These are phyloP conservation scores for Scolopax mira DNA, from an alignment of 2,113 vertebrate species.

Conservation along the genomic window DNA sequence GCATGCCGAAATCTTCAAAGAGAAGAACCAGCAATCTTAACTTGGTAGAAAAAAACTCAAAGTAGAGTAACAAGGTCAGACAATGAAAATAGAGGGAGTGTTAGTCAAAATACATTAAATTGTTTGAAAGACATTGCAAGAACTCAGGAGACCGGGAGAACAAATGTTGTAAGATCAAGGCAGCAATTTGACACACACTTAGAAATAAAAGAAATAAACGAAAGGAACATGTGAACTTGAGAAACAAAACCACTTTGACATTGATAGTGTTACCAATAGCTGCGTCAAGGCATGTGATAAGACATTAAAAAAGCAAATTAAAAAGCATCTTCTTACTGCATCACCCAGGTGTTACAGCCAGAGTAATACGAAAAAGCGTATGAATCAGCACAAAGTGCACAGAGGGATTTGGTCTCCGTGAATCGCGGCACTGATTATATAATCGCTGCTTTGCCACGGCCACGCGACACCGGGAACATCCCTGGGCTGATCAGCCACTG, in stretches of 20 bases:
- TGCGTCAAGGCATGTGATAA: background rate
- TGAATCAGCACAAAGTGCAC: background rate
- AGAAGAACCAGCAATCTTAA: background rate
- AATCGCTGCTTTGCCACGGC: conserved; percentile 51
- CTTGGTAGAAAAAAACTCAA: background rate
- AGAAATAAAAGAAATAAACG: background rate
- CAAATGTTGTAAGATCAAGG: background rate
- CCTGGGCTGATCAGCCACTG: conserved; percentile 33
- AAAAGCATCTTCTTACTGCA: background rate
- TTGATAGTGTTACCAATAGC: background rate
- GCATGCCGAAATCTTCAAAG: background rate
- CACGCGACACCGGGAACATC: conserved; percentile 23
- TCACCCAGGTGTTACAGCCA: background rate
- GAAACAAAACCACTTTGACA: background rate
- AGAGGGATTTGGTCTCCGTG: conserved; percentile 28
- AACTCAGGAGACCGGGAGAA: background rate
- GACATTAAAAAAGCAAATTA: background rate
- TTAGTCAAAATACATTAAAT: background rate
- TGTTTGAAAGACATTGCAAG: background rate
- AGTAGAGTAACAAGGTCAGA: background rate
- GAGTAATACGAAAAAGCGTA: background rate
- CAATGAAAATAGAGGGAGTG: background rate
- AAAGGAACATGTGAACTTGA: background rate
- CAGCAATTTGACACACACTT: background rate
- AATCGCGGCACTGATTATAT: conserved; percentile 34